Percentiles rank a stretch among this genome's conserved stretches.
phyloP scores from a whole-genome alignment of 2,888 invertebrate genomes.

The Synanthedon tipuliformis region DNA sequence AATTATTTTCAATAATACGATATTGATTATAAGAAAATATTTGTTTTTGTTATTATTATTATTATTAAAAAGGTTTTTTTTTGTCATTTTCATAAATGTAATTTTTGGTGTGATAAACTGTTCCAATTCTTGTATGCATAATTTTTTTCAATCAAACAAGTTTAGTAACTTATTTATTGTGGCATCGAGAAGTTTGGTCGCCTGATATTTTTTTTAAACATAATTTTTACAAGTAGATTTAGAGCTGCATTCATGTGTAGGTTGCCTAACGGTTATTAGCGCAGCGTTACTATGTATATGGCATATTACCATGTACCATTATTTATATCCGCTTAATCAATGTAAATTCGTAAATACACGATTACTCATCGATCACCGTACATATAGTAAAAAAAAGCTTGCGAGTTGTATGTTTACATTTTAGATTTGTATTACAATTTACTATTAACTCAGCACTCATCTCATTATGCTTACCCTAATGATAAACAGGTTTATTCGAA shows the following conservation, averaged over 20 bases:
- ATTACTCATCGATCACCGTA: conserved; percentile 20
- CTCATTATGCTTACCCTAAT: conserved; percentile 37
- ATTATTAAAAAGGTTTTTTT: conserved; percentile 15
- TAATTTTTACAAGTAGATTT: conserved; percentile 31
- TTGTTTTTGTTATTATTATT: conserved; percentile 21
- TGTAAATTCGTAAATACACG: conserved; percentile 46
- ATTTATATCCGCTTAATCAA: conserved; percentile 41
- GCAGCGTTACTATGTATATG: conserved; percentile 10
- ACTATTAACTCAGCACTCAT: conserved; percentile 50
- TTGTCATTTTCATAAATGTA: conserved; percentile 23
- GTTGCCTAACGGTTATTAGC: conserved; percentile 45
- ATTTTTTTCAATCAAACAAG: conserved; percentile 5
- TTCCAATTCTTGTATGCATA: conserved; percentile 8
- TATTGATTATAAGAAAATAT: conserved; percentile 35
- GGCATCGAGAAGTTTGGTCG: conserved; percentile 49
- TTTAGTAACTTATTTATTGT: conserved; percentile 47
- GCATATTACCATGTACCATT: not conserved
- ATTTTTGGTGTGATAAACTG: conserved; percentile 27
- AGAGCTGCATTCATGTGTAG: conserved; percentile 40
- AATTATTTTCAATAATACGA: conserved; percentile 33
- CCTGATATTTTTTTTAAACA: conserved; percentile 34
- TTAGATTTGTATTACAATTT: conserved; percentile 55
- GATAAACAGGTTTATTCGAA: conserved; percentile 16
- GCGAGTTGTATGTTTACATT: conserved; percentile 33
- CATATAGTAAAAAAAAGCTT: conserved; percentile 24